Evolutionary conservation across 2,113 vertebrate species (phyloP).

Genomic region (Tachysurus fulvidraco): DNA sequence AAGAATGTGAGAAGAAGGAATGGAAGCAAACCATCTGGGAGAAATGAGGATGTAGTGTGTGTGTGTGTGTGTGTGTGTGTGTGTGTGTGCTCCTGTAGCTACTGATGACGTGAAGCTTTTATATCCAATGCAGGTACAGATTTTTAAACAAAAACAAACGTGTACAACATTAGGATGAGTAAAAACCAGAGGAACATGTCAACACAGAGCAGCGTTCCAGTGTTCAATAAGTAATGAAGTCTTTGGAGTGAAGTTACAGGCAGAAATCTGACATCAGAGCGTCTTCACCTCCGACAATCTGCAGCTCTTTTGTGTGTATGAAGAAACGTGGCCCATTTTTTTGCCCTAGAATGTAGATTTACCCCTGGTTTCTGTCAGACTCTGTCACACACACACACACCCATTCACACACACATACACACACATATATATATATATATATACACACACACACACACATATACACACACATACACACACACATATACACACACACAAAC

Average conservation of each 20-base stretch:
- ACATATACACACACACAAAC: too few species aligned
- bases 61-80: neutral
- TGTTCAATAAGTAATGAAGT: neutral
- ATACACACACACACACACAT: too few species aligned
- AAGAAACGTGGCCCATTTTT: neutral
- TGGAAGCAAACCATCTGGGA: neutral
- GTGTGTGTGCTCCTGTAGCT: neutral
- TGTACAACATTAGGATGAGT: neutral
- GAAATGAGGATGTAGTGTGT: neutral
- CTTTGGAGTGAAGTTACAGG: neutral
- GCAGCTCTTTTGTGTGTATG: neutral
- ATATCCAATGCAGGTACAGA: neutral
- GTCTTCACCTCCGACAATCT: neutral
- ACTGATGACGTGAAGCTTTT: neutral
- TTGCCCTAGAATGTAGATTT: neutral
- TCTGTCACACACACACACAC: neutral
- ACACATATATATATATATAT: too few species aligned
- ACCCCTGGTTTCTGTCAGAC: neutral
- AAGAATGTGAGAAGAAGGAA: neutral
- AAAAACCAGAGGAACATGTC: neutral
- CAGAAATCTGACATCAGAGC: neutral
- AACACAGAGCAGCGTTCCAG: neutral
- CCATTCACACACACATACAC: too few species aligned
- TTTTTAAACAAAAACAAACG: neutral
- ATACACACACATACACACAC: too few species aligned